Evolutionary conservation across 2,888 invertebrate species (phyloP), one percentile per base, ranked within the genome.

Genomic region (Coleophora deauratella): DNA sequence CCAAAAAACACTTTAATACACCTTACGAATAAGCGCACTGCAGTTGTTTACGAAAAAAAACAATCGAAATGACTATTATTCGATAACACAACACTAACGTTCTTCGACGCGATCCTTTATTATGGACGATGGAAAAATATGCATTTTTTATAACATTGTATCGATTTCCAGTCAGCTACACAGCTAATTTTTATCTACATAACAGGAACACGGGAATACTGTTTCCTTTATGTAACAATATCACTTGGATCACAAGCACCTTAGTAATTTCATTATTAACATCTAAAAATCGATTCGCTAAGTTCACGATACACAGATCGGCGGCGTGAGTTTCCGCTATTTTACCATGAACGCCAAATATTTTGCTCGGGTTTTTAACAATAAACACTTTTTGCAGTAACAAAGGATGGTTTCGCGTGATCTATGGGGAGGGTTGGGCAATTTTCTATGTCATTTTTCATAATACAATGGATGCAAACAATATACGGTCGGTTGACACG

Each of bases 251-350:
- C 69, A 66, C 73, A 63, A 79, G 72, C 77, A 80, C 77, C 72
- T 78, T 67, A 59, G 72, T 81, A 78, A 82, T 82, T 82, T 82
- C 79, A 82, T 80, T 84, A 82, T 84, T 84, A 84, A 81, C 81
- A 81, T 73, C 77, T 80, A 81, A 84, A 84, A 82, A 84, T 84
- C 84, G 84, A 84, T 84, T 65, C 71, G 80, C 80, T 77, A 68
- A 66, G 75, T 72, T 72, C 75, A 73, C 74, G 76, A 79, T 78
- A 77, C 76, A 78, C 69, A 71, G 65, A 71, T 78, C 72, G 69
- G 70, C 70, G 72, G 72, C 63, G 68, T 72, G 74, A 72, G 77
- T 73, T 76, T 76, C 72, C 77, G 77, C 77, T 78, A 76, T 72
- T 80, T 77, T 72, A 69, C 72, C 72, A 70, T 66, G 71, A 63